These are phyloP conservation scores for Muscicapa comitata DNA, from an alignment of 2,797 vertebrate species.

Conservation along the genomic window DNA sequence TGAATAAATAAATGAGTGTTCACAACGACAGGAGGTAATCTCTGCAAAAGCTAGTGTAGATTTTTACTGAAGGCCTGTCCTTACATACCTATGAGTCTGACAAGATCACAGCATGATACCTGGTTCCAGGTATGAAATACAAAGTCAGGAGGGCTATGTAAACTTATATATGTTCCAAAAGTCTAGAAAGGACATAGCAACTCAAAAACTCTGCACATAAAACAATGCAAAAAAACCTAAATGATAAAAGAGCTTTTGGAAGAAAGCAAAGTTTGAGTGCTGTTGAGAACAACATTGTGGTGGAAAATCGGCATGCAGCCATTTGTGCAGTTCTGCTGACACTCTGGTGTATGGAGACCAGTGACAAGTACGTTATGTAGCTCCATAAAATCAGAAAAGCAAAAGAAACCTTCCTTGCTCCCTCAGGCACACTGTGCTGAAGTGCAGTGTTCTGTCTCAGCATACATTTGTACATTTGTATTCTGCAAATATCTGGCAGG, in stretches of 20 bases:
- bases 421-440: background rate
- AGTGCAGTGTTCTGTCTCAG: background rate
- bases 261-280: background rate
- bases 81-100: background rate
- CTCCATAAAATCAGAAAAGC: background rate
- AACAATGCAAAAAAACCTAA: background rate
- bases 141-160: background rate
- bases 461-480: background rate
- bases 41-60: background rate
- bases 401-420: background rate
- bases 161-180: background rate
- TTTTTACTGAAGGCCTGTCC: background rate
- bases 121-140: background rate
- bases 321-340: background rate
- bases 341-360: background rate
- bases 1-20: background rate
- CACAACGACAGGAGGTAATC: background rate
- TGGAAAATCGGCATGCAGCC: background rate
- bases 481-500: background rate
- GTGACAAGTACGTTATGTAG: background rate
- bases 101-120: background rate
- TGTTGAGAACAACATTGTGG: background rate
- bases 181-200: background rate
- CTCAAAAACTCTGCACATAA: background rate
- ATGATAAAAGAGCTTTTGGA: background rate